Percentiles rank a stretch among this genome's conserved stretches.
These are phyloP conservation scores for Caenorhabditis brenneri DNA, from an alignment of 1,140 invertebrate genomes.

Conservation along the genomic window DNA sequence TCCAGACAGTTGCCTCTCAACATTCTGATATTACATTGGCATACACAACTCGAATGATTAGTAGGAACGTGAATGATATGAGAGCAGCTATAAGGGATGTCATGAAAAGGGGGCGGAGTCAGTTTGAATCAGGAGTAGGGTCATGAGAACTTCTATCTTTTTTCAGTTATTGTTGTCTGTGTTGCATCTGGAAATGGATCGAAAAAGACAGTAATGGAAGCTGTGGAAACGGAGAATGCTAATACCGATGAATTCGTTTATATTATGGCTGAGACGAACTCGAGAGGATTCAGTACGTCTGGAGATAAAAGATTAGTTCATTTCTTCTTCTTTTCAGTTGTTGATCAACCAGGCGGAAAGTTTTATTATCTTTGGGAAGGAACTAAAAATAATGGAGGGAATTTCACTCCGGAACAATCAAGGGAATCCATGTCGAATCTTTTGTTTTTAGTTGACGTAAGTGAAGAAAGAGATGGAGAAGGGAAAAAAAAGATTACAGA, in stretches of 20 bases:
- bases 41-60: neutral
- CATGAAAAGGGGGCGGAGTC: neutral
- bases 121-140: neutral
- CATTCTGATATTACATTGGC: neutral
- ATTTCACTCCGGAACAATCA: neutral
- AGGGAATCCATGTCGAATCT: neutral
- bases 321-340: neutral
- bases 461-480: too few relatives aligned
- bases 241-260: slow-evolving; percentile 42
- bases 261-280: slow-evolving; percentile 34
- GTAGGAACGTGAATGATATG: neutral
- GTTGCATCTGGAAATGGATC: neutral
- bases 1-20: neutral
- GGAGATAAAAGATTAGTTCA: too few relatives aligned
- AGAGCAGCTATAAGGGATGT: neutral
- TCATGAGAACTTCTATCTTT: neutral
- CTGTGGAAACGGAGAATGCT: neutral
- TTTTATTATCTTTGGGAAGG: slow-evolving; percentile 18
- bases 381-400: neutral
- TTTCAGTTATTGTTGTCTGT: slow-evolving; percentile 10
- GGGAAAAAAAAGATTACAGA: too few relatives aligned
- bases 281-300: slow-evolving; percentile 8
- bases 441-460: slow-evolving; percentile 4
- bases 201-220: neutral
- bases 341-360: neutral